phyloP scores from a whole-genome alignment of 2,888 invertebrate genomes.

The Rotaria socialis region DNA sequence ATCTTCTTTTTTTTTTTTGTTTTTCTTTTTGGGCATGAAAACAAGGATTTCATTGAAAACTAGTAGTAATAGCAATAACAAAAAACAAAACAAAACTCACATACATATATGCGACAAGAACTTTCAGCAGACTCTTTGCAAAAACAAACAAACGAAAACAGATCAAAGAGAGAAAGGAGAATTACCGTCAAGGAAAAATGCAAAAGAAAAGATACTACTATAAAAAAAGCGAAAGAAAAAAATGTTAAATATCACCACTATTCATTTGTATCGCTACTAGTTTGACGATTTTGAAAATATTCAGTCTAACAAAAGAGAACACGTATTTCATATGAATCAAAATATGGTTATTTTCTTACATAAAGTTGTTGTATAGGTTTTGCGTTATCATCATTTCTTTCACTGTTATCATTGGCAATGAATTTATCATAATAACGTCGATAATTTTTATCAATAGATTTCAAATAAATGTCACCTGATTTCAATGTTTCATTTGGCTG shows the following conservation, averaged over 20 bases:
- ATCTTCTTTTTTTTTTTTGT: not conserved
- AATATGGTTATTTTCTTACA: not conserved
- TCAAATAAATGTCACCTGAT: constrained; percentile 42
- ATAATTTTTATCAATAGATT: constrained; percentile 44
- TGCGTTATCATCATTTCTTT: not conserved
- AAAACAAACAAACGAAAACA: not conserved
- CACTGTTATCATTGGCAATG: not conserved
- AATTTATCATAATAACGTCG: constrained; percentile 40
- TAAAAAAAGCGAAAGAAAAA: not conserved
- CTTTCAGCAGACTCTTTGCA: not conserved
- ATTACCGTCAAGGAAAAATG: not conserved
- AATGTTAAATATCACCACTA: not conserved
- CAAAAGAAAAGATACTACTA: not conserved
- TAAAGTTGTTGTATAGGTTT: not conserved
- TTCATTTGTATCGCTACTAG: not conserved
- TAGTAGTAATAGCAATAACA: not conserved
- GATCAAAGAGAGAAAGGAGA: not conserved
- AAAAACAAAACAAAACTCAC: not conserved
- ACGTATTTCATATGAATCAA: not conserved
- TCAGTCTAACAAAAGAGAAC: not conserved
- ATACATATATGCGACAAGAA: constrained; percentile 1
- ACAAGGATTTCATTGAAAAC: constrained; percentile 4
- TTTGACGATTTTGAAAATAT: not conserved
- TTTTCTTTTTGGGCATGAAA: not conserved
- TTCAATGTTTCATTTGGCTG: not conserved